phyloP scores from a whole-genome alignment of 2,888 invertebrate species.

The Agrotis clavis region DNA sequence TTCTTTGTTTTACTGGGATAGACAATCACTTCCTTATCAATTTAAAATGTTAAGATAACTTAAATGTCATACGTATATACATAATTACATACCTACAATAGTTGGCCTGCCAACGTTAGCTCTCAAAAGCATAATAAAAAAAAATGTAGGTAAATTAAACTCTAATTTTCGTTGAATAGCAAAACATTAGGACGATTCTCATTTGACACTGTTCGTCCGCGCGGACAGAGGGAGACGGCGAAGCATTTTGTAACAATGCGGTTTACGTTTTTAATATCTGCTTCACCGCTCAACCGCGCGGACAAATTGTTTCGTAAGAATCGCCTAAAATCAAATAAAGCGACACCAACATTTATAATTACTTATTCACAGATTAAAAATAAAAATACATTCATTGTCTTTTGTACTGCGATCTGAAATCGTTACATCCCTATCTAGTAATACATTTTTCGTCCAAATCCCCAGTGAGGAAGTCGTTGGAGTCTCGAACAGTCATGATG shows the following conservation, averaged over 20 bases:
- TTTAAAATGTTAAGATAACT: too few species aligned
- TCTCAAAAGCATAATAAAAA: not conserved
- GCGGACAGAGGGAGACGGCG: too few species aligned
- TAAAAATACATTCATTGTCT: slow-evolving; percentile 50
- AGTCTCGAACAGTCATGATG: slow-evolving; percentile 84
- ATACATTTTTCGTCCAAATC: slow-evolving; percentile 82
- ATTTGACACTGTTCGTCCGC: too few species aligned
- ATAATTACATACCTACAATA: not conserved
- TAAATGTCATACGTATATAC: not conserved
- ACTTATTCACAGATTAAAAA: not conserved
- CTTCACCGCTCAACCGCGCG: too few species aligned
- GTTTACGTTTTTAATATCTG: too few species aligned
- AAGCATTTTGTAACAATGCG: too few species aligned
- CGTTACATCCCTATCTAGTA: slow-evolving; percentile 76
- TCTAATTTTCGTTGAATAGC: slow-evolving; percentile 9
- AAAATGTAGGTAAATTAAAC: not conserved
- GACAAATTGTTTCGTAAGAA: too few species aligned
- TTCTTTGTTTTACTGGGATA: not conserved
- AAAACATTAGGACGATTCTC: not conserved
- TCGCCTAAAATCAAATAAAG: slow-evolving; percentile 13
- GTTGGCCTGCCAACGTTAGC: not conserved
- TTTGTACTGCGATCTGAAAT: slow-evolving; percentile 24
- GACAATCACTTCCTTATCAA: not conserved
- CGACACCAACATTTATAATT: slow-evolving; percentile 11
- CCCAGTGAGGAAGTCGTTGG: slow-evolving; percentile 80